phyloP scores from a whole-genome alignment of 2,113 vertebrate genomes.

The Atractosteus spatula region DNA sequence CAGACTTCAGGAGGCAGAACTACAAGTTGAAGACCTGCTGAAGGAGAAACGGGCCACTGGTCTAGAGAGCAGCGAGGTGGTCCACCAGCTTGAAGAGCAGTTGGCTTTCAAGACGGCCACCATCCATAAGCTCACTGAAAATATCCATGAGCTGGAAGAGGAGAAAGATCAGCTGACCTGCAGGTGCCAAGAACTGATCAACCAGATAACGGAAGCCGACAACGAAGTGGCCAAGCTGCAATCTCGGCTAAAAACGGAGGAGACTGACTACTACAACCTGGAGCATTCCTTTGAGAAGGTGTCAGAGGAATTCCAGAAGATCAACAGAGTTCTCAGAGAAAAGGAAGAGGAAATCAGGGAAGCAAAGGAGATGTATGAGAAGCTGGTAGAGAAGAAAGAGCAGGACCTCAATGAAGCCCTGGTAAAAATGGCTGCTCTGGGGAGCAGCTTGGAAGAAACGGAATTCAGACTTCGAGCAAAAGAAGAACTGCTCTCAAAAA shows the following conservation, averaged over 20 bases:
- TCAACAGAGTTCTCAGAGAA: conserved; percentile 73
- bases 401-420: conserved; percentile 82
- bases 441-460: conserved; percentile 82
- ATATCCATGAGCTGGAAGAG: conserved; percentile 73
- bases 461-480: conserved; percentile 78
- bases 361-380: conserved; percentile 78
- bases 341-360: conserved; percentile 84
- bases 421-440: conserved; percentile 80
- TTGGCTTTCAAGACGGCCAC: conserved; percentile 67
- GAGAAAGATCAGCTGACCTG: conserved; percentile 79
- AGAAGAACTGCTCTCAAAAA: conserved; percentile 74
- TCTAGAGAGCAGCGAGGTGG: conserved; percentile 68
- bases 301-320: conserved; percentile 75
- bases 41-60: conserved; percentile 70
- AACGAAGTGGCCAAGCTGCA: conserved; percentile 77
- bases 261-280: conserved; percentile 76
- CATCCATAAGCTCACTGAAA: conserved; percentile 75
- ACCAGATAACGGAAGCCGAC: conserved; percentile 77
- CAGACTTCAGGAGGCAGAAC: conserved; percentile 72
- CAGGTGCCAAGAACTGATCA: conserved; percentile 84
- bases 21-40: conserved; percentile 79
- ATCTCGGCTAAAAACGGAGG: conserved; percentile 70
- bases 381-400: conserved; percentile 78
- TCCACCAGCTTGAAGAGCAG: conserved; percentile 80
- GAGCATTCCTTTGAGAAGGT: conserved; percentile 77